A percentile compares a stretch with the other conserved stretches of the same genome.
Conservation (phyloP, 2,113 vertebrate genomes). For the Leptobrachium ailaonicum region DNA sequence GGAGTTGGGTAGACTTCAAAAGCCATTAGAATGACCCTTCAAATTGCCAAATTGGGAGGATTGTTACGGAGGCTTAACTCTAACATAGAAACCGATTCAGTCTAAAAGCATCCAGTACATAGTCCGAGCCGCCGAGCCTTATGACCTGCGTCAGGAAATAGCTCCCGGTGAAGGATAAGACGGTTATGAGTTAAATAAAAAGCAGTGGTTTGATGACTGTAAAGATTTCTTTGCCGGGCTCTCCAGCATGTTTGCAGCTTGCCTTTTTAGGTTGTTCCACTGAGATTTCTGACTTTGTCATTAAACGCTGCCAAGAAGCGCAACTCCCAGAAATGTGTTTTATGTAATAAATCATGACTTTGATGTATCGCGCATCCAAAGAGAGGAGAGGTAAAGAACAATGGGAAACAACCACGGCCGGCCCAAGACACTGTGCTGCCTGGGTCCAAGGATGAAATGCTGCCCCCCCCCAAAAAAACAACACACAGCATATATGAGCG, state of each 20-base stretch:
- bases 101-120: no score
- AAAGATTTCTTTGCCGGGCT: constrained; percentile 3
- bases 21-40: no score
- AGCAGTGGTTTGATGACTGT: constrained; percentile 17
- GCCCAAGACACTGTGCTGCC: no score
- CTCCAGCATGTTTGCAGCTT: not conserved
- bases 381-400: not conserved
- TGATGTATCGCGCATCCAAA: constrained; percentile 11
- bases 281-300: not conserved
- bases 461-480: no score
- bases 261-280: constrained; percentile 43
- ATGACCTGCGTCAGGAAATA: not conserved
- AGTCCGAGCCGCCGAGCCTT: not conserved
- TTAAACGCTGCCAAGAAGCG: constrained; percentile 17
- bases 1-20: no score
- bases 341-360: constrained; percentile 21
- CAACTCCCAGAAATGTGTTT: constrained; percentile 20
- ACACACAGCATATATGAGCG: no score
- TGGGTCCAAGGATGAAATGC: no score
- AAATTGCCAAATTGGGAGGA: no score
- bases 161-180: not conserved
- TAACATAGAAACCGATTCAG: no score
- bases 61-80: no score
- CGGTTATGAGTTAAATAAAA: not conserved
- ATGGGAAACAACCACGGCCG: no score